These are phyloP conservation scores for Saimiri boliviensis DNA, from an alignment of 2,113 vertebrate species.

Conservation along the genomic window DNA sequence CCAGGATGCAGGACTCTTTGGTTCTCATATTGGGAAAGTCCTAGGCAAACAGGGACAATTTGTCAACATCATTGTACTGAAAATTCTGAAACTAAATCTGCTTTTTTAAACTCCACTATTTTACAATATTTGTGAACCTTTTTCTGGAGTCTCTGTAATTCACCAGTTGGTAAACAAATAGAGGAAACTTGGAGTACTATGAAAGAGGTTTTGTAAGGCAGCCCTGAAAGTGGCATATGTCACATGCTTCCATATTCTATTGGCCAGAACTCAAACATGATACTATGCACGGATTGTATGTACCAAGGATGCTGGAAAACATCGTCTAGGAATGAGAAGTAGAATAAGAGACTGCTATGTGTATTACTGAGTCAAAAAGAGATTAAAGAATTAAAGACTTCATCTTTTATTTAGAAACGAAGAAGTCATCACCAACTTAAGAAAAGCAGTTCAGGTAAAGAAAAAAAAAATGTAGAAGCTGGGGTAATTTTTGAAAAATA, in stretches of 20 bases:
- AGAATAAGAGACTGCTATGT: not conserved
- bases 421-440: accelerated
- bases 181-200: not conserved
- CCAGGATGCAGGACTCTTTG: not conserved
- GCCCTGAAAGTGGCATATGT: not conserved
- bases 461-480: not conserved
- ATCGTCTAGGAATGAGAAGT: not conserved
- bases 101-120: not conserved
- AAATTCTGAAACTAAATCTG: not conserved
- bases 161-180: not conserved
- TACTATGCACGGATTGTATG: accelerated
- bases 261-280: not conserved
- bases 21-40: not conserved
- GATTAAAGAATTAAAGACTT: not conserved
- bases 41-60: not conserved
- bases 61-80: not conserved
- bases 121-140: not conserved
- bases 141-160: not conserved
- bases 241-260: not conserved
- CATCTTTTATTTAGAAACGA: not conserved
- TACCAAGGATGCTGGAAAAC: not conserved
- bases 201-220: not conserved
- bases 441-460: not conserved
- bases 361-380: not conserved
- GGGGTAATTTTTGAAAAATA: not conserved